These are phyloP conservation scores for Gymnopithys bicolor DNA, from an alignment of 2,797 vertebrate genomes.

Conservation along the genomic window DNA sequence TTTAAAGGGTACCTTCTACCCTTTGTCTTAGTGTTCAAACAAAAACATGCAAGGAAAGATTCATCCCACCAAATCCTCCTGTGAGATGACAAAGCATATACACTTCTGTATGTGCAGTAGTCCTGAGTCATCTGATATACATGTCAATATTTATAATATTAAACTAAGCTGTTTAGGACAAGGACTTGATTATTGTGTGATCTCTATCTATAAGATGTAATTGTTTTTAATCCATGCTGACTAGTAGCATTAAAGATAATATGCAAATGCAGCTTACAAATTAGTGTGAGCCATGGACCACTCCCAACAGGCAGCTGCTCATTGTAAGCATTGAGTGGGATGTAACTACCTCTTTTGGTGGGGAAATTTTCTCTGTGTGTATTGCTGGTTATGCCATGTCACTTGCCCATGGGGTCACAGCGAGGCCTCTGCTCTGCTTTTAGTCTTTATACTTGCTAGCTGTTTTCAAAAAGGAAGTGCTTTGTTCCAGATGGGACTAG, in stretches of 20 bases:
- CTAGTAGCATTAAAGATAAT: background rate
- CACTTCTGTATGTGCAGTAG: background rate
- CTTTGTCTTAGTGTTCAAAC: background rate
- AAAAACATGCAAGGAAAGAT: background rate
- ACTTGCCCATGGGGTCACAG: background rate
- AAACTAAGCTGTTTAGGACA: background rate
- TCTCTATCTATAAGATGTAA: background rate
- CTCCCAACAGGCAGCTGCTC: background rate
- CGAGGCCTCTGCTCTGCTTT: background rate
- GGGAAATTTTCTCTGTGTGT: background rate
- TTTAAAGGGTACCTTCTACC: background rate
- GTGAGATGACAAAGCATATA: background rate
- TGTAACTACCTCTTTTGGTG: background rate
- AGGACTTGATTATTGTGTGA: rapidly evolving
- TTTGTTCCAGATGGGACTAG: rapidly evolving
- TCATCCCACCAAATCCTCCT: background rate
- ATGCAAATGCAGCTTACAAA: background rate
- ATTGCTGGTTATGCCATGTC: background rate
- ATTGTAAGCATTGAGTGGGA: background rate
- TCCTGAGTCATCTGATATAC: background rate
- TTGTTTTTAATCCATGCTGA: background rate
- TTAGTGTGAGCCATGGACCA: background rate
- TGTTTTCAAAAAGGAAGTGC: background rate
- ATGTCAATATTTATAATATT: rapidly evolving
- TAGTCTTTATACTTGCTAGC: background rate